phyloP scores from a whole-genome alignment of 2,888 invertebrate species.

The Urechis unicinctus region DNA sequence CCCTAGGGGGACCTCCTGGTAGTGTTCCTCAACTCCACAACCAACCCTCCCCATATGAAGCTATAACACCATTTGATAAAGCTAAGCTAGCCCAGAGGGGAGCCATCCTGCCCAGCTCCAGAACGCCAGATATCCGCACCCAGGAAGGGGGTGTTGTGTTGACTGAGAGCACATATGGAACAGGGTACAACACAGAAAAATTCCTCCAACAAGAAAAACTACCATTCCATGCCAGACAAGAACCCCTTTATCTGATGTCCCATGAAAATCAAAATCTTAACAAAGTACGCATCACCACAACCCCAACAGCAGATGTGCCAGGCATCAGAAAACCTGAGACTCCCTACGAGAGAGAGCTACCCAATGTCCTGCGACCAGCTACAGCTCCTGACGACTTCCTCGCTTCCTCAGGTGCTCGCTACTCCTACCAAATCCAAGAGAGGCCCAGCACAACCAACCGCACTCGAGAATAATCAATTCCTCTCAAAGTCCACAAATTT shows the following conservation, averaged over 20 bases:
- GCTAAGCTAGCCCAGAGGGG: constrained; percentile 25
- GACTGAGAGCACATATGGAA: constrained; percentile 33
- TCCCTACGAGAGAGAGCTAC: not conserved
- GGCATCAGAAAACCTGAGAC: not conserved
- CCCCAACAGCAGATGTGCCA: not conserved
- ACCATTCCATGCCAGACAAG: constrained; percentile 28
- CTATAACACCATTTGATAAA: constrained; percentile 12
- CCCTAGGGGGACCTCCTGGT: constrained; percentile 22
- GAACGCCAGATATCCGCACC: constrained; percentile 27
- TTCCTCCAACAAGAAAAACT: constrained; percentile 43
- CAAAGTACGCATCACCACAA: constrained; percentile 16
- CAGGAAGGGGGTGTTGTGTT: constrained; percentile 33
- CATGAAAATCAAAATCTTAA: constrained; percentile 35
- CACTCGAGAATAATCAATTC: constrained; percentile 3
- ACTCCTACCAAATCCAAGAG: not conserved
- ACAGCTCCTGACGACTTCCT: not conserved
- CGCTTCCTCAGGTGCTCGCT: not conserved
- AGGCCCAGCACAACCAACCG: not conserved
- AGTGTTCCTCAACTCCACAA: constrained; percentile 18
- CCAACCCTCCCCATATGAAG: constrained; percentile 18
- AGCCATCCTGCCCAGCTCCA: constrained; percentile 30
- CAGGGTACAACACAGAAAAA: constrained; percentile 38
- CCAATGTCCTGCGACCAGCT: not conserved
- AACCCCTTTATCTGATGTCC: constrained; percentile 39
- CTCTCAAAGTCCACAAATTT: constrained; percentile 28